A percentile compares a stretch with the other conserved stretches of the same genome.
Evolutionary conservation across 2,797 vertebrate genomes (phyloP).

Genomic region (Epinephelus malabaricus): DNA sequence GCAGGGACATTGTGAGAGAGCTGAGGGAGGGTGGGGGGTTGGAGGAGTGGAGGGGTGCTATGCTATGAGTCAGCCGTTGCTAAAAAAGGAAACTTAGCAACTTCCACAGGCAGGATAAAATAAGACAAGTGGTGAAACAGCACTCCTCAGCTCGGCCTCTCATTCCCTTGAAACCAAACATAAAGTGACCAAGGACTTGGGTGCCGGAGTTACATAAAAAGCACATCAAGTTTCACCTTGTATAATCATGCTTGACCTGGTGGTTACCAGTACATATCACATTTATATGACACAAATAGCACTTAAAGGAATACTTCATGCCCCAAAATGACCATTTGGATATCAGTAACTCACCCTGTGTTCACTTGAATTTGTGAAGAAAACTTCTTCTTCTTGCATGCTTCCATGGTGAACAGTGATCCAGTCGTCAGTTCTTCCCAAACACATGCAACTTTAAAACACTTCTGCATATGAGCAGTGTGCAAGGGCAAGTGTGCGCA

Average conservation of each 20-base stretch:
- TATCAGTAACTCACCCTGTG: too few relatives aligned
- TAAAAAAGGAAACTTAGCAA: slow-evolving; percentile 84
- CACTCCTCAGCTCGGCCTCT: slow-evolving; percentile 54
- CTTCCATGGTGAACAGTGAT: too few relatives aligned
- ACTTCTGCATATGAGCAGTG: too few relatives aligned
- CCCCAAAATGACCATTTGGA: too few relatives aligned
- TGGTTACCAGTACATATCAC: slow-evolving; percentile 8
- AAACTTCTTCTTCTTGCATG: too few relatives aligned
- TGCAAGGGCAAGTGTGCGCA: too few relatives aligned
- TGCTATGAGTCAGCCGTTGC: slow-evolving; percentile 81
- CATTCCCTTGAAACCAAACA: slow-evolving; percentile 49
- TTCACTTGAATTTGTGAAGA: too few relatives aligned
- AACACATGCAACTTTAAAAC: too few relatives aligned
- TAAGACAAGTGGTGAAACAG: slow-evolving; percentile 74
- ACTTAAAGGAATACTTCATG: background rate
- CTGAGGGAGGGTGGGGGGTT: background rate
- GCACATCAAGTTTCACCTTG: slow-evolving; percentile 45
- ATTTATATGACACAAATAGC: slow-evolving; percentile 18
- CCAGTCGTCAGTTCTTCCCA: too few relatives aligned
- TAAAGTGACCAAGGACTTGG: slow-evolving; percentile 59
- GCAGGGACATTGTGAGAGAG: slow-evolving; percentile 50
- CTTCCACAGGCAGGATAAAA: slow-evolving; percentile 74
- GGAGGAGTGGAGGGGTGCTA: slow-evolving; percentile 4
- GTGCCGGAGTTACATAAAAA: slow-evolving; percentile 31
- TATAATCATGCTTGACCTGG: slow-evolving; percentile 23